Base-by-base conservation (phyloP, 2,888 invertebrate species). In the Pyrrhosoma nymphula region DNA sequence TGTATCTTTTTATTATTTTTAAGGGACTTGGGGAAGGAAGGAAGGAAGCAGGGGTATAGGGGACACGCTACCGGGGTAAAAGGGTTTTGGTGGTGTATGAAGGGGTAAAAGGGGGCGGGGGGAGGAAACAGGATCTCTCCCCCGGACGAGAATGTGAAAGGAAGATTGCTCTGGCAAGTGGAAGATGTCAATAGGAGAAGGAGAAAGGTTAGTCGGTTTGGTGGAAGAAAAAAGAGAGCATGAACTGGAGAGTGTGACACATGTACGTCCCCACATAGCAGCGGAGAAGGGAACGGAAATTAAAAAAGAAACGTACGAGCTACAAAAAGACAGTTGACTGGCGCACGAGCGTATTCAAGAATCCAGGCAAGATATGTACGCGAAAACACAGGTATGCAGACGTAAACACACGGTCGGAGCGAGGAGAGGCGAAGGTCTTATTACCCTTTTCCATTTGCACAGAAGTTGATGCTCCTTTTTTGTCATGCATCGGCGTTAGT, bases 151-250 rank as follows among this genome's bases (percentile, higher is more conserved):
- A 60, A 63, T 63, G 35, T 93, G 93, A 93, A 93, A 93, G 69
- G 93, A 93, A 69, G 69, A 63, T 93, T 93, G 93, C 93, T 93
- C 93, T 75, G 69, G 93, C 93, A 93, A 93, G 93, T 93, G 93
- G 93, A 93, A 93, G 93, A 93, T 93, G 93, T 93, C 93, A 93
- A 93, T 93, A 69, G 69, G 69, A 55, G 47, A 93, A 55, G 93
- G 93, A 93, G 93, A 93, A 75, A 93, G 93, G 93, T 93, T 93
- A 93, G 93, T 93, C 93, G 93, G 93, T 93, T 93, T 93, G 93
- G 93, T 93, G 93, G 93, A 93, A 93, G 93, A 75, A 93, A 93
- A 93, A 93, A 69, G 69, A 93, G 56, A 55, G 75, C 93, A 63
- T 39, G 18, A 93, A 69, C 93, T 93, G 93, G 93, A 93, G 93